Evolutionary conservation across 2,888 invertebrate genomes (phyloP).

Genomic region (Galerucella pusilla): DNA sequence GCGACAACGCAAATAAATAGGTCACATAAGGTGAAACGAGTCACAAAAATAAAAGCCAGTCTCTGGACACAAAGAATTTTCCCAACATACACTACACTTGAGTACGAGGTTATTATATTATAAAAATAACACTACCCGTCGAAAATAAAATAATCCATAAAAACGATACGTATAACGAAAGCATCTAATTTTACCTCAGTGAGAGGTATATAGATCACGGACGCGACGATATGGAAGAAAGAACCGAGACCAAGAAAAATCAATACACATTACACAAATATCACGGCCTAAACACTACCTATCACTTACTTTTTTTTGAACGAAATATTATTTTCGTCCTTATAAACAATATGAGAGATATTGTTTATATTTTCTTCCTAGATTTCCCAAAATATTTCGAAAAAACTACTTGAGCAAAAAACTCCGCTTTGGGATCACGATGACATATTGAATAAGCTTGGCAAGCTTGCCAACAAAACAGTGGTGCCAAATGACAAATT

Average conservation of each 20-base stretch:
- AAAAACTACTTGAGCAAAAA: background rate
- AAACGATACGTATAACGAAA: conserved; percentile 26
- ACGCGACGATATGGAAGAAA: conserved; percentile 43
- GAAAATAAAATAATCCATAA: conserved; percentile 36
- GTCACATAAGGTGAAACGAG: conserved; percentile 37
- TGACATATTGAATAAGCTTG: conserved; percentile 16
- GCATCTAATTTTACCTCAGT: conserved; percentile 41
- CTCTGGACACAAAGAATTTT: conserved; percentile 24
- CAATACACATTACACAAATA: conserved; percentile 51
- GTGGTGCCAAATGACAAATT: conserved; percentile 3
- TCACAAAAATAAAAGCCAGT: conserved; percentile 28
- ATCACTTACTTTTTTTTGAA: conserved; percentile 52
- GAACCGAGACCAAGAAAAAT: conserved; percentile 46
- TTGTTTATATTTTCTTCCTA: conserved; percentile 32
- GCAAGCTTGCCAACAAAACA: background rate
- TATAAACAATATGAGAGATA: conserved; percentile 39
- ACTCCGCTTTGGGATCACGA: background rate
- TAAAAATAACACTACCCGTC: conserved; percentile 37
- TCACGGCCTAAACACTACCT: conserved; percentile 47
- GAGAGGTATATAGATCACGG: conserved; percentile 37
- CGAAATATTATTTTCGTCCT: conserved; percentile 47
- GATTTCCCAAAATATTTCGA: conserved; percentile 12
- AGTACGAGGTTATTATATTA: conserved; percentile 28
- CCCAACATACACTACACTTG: conserved; percentile 45
- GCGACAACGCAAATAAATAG: conserved; percentile 26